Base-by-base conservation (phyloP, 2,888 invertebrate species). In the Hyalella azteca region DNA sequence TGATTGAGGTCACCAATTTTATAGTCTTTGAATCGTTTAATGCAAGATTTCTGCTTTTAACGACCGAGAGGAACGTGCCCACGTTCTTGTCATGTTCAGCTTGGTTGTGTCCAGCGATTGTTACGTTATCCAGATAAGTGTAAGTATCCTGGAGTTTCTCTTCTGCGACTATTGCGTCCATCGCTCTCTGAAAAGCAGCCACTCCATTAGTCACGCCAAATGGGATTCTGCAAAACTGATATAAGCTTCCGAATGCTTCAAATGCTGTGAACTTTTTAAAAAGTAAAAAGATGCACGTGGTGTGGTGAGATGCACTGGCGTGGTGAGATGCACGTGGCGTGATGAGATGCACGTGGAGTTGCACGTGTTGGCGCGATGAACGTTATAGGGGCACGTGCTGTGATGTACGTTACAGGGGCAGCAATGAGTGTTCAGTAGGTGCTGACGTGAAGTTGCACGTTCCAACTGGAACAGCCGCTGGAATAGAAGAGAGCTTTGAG, bases 131-230 rank as follows among this genome's bases (percentile, higher is more conserved):
- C 1, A 79, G 36, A 19, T 76, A 79, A 26, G 50, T 45, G 59
- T 59, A 79, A 32, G 76, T 36, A 19, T 26, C 49, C 19, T 75
- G 9, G 9, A 79, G 45, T 11, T 77, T 76, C 40, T 79, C 60
- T n/a, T 54, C 41, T 9, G 13, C n/a, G 7, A 79, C 48, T n/a
- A 77, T 26, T n/a, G 59, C 66, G 45, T 79, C 40, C 79, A 76
- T 79, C 11, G n/a, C 48, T n/a, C 60, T 29, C 22, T 79, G 76
- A 45, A 79, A 76, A n/a, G 60, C 79, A 22, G 79, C 59, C 11
- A 77, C 76, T 26, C 59, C 59, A 77, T 79, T 79, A 60, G 59
- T 79, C 22, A 79, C 79, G 4, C 79, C 77, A 75, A 79, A 45
- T 9, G 50, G 77, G 19, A 79, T 59, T 32, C 76, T 79, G 45